Evolutionary conservation across 1,140 invertebrate species (phyloP), one percentile per base, ranked within the genome.

Genomic region (Bacillus rossius): DNA sequence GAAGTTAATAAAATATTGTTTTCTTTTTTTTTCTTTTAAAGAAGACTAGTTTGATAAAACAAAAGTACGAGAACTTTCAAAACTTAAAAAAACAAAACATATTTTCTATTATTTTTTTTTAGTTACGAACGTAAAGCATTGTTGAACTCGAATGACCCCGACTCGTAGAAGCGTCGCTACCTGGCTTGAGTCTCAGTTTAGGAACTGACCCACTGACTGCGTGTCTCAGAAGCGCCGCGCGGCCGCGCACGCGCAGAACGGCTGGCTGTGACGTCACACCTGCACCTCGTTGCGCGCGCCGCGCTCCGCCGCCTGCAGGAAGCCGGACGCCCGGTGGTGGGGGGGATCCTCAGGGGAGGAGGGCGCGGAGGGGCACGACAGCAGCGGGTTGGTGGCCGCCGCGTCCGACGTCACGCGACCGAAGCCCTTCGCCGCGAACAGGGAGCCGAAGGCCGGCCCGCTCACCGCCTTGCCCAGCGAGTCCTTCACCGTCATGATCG

Each of bases 401-500:
- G 48, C 16, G n/a, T 23, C 48, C 16, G 20, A 26, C 8, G 16
- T 26, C 26, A n/a, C 7, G 48, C 23, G 16, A 26, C 25, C 16
- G 14, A 34, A 25, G 8, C 34, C 4, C 23, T n/a, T 34, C n/a
- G 22, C 45, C 7, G 22, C 45, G 17, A 19, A 48, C 45, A 48
- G 17, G 23, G 37, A 29, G 37, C 16, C 16, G 25, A 25, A 17
- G 23, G 16, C 20, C 34, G 19, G 4, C 2, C 20, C 48, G 8
- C 4, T 26, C 25, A 2, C 37, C n/a, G 37, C 23, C 48, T 29
- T 34, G 48, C 48, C 48, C 48, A 29, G 23, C 14, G 16, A 13
- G 10, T 13, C 26, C 14, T 17, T 50, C 29, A 79, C 78, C 25
- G 79, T 75, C 57, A 82, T 71, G 14, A 82, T 79, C 20, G 80